Conservation (phyloP, 2,888 invertebrate species). For the Tribolium freemani region DNA sequence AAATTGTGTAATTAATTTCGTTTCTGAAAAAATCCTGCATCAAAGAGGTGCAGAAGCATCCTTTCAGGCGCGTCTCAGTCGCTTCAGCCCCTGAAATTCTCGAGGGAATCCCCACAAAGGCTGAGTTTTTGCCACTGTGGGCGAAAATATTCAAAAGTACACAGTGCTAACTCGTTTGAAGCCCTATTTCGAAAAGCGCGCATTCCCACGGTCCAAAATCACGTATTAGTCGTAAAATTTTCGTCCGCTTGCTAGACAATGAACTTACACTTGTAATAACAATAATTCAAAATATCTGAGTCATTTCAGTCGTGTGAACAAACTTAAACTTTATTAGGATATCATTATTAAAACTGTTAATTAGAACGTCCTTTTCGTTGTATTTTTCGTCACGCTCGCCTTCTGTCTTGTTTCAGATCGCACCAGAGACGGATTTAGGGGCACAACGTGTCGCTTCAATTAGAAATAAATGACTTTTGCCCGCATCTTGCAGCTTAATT, state of each 20-base stretch:
- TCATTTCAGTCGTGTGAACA: slow-evolving; percentile 64
- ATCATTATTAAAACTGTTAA: slow-evolving; percentile 67
- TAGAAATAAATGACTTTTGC: slow-evolving; percentile 61
- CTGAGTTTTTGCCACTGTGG: not conserved
- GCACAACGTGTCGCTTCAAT: slow-evolving; percentile 47
- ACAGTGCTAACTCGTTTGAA: not conserved
- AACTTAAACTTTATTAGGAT: slow-evolving; percentile 66
- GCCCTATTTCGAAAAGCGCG: not conserved
- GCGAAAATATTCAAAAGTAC: slow-evolving; percentile 5
- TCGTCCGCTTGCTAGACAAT: slow-evolving; percentile 33
- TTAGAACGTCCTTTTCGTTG: slow-evolving; percentile 51
- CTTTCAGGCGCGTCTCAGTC: slow-evolving; percentile 1
- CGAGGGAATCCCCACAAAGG: slow-evolving; percentile 1
- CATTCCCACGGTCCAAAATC: not conserved
- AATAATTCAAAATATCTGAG: slow-evolving; percentile 58
- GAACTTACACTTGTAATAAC: slow-evolving; percentile 47
- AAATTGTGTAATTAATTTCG: no score
- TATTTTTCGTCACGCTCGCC: slow-evolving; percentile 36
- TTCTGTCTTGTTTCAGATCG: slow-evolving; percentile 10
- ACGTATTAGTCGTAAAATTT: slow-evolving; percentile 32
- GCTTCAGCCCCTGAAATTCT: not conserved
- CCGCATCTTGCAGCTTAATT: slow-evolving; percentile 62
- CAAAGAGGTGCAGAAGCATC: not conserved
- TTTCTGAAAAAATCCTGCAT: not conserved
- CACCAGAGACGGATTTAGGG: not conserved